Evolutionary conservation across 30 jellyfish, hydroid and myxozoan genomes (phyloP), one percentile per base, ranked within the genome.

Genomic region (Turritopsis rubra): DNA sequence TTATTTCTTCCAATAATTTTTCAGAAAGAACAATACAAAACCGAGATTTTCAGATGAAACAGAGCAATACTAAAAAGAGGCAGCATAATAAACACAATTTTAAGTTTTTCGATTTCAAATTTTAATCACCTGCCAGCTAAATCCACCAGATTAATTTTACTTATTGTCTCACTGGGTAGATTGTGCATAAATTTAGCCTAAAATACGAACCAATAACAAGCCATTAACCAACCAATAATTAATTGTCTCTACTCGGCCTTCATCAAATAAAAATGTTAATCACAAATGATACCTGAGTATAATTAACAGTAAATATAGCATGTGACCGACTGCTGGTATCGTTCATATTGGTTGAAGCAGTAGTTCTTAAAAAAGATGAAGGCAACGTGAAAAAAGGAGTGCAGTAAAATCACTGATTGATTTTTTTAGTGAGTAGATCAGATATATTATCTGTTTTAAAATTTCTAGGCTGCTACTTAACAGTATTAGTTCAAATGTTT

Each of bases 271-370:
- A n/a, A n/a, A n/a, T n/a, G n/a, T n/a, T n/a, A n/a, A n/a, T n/a
- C n/a, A n/a, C 1, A 8, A 31, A 0, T 22, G 20, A 9, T 87
- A 92, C 98, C 96, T 92, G 98, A 1, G 98, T 92, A 81, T 82
- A 92, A 81, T 92, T 85, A 76, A 92, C 74, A 21, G 98, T 92
- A 75, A 92, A 92, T 30, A 92, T 92, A 8, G 98, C 98, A 76
- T 92, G 98, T 19, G 98, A 92, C 21, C 98, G 84, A 75, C 98
- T 92, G 65, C 98, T 92, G 17, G 96, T 88, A 77, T 92, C 98
- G 68, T 92, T 92, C 98, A 92, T 92, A 83, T 92, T 92, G 3
- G 98, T 92, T 30, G 98, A 85, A 0, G 98, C 98, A 7, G 98
- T 92, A 75, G 98, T 92, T 84, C 98, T 92, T 26, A 21, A 52